A percentile compares a stretch with the other conserved stretches of the same genome.
Evolutionary conservation across 2,113 vertebrate species (phyloP).

Genomic region (Sialia sialis): DNA sequence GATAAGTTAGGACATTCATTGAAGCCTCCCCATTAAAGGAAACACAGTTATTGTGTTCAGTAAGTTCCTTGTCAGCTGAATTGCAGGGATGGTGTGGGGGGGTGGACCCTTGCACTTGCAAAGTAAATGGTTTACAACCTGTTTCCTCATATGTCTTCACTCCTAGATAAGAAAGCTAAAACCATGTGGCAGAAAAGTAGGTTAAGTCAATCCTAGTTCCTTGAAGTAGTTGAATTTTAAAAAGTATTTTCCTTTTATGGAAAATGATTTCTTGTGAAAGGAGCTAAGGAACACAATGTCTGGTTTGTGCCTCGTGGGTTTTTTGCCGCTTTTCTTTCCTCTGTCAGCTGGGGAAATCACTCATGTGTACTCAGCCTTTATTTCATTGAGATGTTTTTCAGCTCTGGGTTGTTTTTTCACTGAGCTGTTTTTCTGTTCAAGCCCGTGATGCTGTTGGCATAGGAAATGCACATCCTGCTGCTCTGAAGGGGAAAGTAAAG

Average conservation of each 20-base stretch:
- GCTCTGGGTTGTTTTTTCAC: neutral
- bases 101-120: neutral
- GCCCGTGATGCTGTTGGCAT: accelerated
- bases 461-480: neutral
- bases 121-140: neutral
- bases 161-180: neutral
- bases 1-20: neutral
- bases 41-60: neutral
- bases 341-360: neutral
- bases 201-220: neutral
- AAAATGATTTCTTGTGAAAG: neutral
- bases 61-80: neutral
- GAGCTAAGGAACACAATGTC: neutral
- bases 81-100: accelerated
- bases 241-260: neutral
- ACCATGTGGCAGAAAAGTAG: neutral
- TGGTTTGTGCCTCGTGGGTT: neutral
- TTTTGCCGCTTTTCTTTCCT: neutral
- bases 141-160: neutral
- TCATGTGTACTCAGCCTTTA: neutral
- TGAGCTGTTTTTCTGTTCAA: neutral
- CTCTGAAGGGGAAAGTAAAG: neutral
- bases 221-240: neutral
- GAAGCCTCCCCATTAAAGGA: neutral
- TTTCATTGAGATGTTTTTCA: neutral